These are phyloP conservation scores for Andinoacara biseriatus DNA, from an alignment of 2,113 vertebrate genomes.

Conservation along the genomic window DNA sequence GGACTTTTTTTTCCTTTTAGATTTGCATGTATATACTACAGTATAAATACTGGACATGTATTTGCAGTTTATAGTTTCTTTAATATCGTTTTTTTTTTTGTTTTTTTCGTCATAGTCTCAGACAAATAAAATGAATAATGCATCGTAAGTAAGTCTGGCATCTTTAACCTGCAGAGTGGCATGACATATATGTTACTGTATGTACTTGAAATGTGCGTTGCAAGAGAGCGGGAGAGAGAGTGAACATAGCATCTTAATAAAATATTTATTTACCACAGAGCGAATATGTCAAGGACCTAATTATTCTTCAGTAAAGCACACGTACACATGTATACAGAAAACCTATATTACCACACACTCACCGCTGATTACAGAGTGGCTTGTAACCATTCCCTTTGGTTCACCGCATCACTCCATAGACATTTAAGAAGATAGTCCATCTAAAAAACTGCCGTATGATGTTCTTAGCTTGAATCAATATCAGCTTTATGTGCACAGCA, in stretches of 20 bases:
- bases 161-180: background rate
- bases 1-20: no score
- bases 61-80: fast-evolving
- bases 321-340: constrained; percentile 8
- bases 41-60: background rate
- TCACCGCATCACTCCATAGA: background rate
- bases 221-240: background rate
- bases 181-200: constrained; percentile 6
- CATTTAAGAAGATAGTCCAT: constrained; percentile 4
- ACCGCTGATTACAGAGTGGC: background rate
- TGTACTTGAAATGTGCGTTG: constrained; percentile 14
- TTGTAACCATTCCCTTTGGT: background rate
- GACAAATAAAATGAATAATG: no score
- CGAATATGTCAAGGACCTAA: constrained; percentile 49
- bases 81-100: background rate
- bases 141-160: background rate
- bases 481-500: background rate
- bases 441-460: constrained; percentile 9
- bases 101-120: no score
- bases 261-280: constrained; percentile 52
- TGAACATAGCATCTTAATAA: constrained; percentile 50
- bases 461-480: constrained; percentile 17
- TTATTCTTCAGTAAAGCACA: constrained; percentile 8
- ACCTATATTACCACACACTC: background rate
- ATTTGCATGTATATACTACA: background rate